These are phyloP conservation scores for Charina bottae DNA, from an alignment of 2,113 vertebrate genomes.

Conservation along the genomic window DNA sequence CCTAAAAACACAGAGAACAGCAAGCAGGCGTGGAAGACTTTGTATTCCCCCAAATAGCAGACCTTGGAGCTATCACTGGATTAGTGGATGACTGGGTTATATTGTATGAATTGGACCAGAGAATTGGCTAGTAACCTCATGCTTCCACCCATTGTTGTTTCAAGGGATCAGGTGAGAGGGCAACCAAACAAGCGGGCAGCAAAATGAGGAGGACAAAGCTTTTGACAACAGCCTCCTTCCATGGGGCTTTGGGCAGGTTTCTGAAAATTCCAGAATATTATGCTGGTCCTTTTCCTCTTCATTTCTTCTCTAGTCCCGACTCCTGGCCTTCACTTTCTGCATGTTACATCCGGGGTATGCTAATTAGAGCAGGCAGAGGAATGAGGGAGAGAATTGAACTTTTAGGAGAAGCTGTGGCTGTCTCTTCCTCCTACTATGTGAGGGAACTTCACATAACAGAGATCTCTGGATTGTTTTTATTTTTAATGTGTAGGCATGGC, in stretches of 20 bases:
- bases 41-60: background rate
- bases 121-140: background rate
- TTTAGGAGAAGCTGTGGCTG: background rate
- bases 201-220: background rate
- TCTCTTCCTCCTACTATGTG: too few relatives aligned
- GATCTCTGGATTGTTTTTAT: background rate
- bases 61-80: background rate
- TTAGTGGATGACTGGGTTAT: background rate
- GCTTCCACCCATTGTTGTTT: background rate
- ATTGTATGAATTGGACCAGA: background rate
- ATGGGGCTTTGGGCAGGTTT: background rate
- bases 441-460: background rate
- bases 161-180: background rate
- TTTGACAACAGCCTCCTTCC: background rate
- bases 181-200: background rate
- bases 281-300: background rate
- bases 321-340: too few relatives aligned
- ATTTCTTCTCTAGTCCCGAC: background rate
- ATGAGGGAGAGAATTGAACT: background rate
- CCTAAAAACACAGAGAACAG: background rate
- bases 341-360: background rate
- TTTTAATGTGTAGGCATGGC: background rate
- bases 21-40: background rate
- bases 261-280: background rate
- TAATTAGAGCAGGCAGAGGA: background rate